A percentile compares a stretch with the other conserved stretches of the same genome.
phyloP scores from a whole-genome alignment of 2,888 invertebrate genomes.

The Sinhomidia bicolor region DNA sequence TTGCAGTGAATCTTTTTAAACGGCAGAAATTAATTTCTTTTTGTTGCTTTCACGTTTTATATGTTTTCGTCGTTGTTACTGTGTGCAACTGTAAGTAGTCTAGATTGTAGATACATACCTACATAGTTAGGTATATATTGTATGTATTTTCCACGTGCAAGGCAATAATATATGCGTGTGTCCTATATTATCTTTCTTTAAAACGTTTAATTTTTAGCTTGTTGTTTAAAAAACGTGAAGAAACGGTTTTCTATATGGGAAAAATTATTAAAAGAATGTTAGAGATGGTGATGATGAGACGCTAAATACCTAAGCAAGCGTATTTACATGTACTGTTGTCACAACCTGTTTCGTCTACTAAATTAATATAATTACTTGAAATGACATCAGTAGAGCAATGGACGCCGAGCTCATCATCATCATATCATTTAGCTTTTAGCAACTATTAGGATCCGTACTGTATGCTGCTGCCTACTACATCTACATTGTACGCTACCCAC shows the following conservation, averaged over 20 bases:
- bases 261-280: conserved; percentile 8
- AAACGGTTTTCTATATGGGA: conserved; percentile 2
- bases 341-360: conserved; percentile 47
- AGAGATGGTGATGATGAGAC: not conserved
- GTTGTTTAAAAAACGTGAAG: not conserved
- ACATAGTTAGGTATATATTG: not conserved
- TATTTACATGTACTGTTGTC: conserved; percentile 13
- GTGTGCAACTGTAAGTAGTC: not conserved
- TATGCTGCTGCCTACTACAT: too few relatives aligned
- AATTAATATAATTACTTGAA: conserved; percentile 50
- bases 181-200: not conserved
- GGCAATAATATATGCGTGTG: not conserved
- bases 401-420: not conserved
- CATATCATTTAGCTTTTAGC: not conserved
- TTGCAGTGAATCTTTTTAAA: not conserved
- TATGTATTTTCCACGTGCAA: not conserved
- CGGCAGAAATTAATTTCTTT: conserved; percentile 1
- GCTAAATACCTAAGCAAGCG: not conserved
- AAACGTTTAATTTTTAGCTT: not conserved
- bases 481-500: too few relatives aligned
- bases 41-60: not conserved
- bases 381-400: not conserved
- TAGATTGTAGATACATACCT: not conserved
- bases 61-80: not conserved
- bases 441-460: not conserved